Conservation (phyloP, 2,113 vertebrate species). For the Microcebus griseorufus region DNA sequence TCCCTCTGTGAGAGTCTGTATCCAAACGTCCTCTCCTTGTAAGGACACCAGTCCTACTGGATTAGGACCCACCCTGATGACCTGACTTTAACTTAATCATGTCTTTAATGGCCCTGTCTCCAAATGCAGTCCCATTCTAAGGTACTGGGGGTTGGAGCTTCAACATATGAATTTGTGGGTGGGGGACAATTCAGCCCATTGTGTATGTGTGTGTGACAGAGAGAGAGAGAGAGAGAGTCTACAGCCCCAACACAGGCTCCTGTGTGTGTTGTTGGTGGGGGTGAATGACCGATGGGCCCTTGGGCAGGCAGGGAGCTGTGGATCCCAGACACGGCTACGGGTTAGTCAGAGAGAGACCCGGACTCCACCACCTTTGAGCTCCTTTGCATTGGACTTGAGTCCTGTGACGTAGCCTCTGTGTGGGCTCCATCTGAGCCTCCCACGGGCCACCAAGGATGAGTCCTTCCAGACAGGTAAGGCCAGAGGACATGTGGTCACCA, state of each 20-base stretch:
- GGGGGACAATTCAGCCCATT: not conserved
- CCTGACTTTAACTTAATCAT: not conserved
- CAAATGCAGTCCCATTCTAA: not conserved
- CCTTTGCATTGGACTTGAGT: not conserved
- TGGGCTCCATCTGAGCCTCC: not conserved
- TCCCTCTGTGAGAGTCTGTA: no score
- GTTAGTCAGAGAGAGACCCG: accelerated
- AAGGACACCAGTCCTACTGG: no score
- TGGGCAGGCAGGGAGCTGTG: not conserved
- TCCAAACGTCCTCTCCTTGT: not conserved
- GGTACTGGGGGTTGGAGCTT: not conserved
- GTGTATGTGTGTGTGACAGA: no score
- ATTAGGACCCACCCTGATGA: not conserved
- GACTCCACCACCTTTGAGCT: not conserved
- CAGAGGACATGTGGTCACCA: accelerated
- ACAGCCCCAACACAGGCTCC: accelerated
- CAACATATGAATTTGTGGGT: not conserved
- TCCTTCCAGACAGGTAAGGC: not conserved
- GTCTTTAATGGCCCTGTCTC: not conserved
- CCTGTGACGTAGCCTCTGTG: not conserved
- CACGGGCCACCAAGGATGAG: not conserved
- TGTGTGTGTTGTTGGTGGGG: not conserved
- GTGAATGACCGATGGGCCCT: not conserved
- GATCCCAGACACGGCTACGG: not conserved
- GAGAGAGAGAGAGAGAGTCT: no score